Base-by-base conservation (phyloP, 2,113 vertebrate genomes). In the Psophia crepitans region DNA sequence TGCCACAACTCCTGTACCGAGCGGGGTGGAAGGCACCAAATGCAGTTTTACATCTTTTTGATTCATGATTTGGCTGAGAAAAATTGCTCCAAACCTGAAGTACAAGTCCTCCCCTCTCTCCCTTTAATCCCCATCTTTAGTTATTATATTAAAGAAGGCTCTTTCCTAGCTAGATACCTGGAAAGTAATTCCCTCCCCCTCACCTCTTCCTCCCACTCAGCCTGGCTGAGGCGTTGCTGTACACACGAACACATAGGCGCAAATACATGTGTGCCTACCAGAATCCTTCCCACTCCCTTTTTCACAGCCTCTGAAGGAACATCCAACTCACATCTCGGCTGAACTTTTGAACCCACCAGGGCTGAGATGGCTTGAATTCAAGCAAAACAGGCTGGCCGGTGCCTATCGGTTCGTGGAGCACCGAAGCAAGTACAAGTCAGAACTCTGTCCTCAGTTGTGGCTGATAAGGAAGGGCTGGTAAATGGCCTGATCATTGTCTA, bases 291-390 rank as follows among this genome's bases (percentile, higher is more conserved):
- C 68, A 49, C 35, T 92, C 73, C n/a, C 43, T 83, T 80, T 68
- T 56, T 77, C 85, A 87, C 53, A 81, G 39, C 30, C 28, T 68
- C 75, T 53, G 77, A 82, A 76, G 49, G 49, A 93, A 63, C 54
- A 79, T 90, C 90, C 80, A 92, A 32, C 66, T 76, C 78, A 49
- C 54, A 87, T 83, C 84, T 89, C 79, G 84, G 37, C 46, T 94
- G 81, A 97, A 96, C 84, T 92, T 95, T 89, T 92, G 96, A 96
- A 95, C 91, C 26, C 32, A 33, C 17, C 41, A 35, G 39, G 58
- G 33, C n/a, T 43, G 41, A 87, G 22, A 69, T 30, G 46, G 53
- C n/a, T 85, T 93, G 58, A 74, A 92, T 87, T 81, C 56, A 79
- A 86, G 65, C 48, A 87, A 85, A 97, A 91, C 54, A 96, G 61